Evolutionary conservation across 2,888 invertebrate species (phyloP), one percentile per base, ranked within the genome.

Genomic region (Metacarcinus magister): DNA sequence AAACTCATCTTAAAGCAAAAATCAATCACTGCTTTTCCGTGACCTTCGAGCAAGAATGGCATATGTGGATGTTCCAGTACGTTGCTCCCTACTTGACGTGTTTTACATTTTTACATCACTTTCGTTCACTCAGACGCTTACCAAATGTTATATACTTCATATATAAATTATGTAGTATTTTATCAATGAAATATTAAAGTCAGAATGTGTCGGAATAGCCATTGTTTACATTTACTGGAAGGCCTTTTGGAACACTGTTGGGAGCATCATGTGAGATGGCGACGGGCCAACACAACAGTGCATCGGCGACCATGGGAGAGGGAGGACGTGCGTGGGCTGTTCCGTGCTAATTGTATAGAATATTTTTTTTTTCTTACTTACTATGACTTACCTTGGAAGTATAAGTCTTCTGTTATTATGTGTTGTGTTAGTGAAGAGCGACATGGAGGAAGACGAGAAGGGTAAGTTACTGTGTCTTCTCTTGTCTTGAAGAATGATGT

Each of bases 331-430:
- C 54, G 89, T 92, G 96, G 96, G 92, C 89, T 92, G n/a, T 95
- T 92, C 93, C 39, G 87, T 93, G 87, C 92, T 93, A 95, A 96
- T 89, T 95, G 93, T 95, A 95, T 93, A 92, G 95, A 87, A 5
- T n/a, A 28, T 28, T 7, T 8, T 28, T 75, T n/a, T 75, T 28
- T 75, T 75, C 28, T 75, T 93, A 95, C 92, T 96, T 95, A 94
- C 95, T 94, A 96, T 96, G 96, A 96, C 96, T 95, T 93, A 95
- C 96, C 96, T 92, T 96, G 96, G 94, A 96, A 95, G 92, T 60
- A 95, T 96, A 54, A 92, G 95, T 95, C 95, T 96, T 95, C 87
- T 96, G 89, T 82, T 96, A 93, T 32, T 96, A 95, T 96, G 96
- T 94, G 93, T 95, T 44, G 96, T 93, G 95, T 93, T 92, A 95